A percentile compares a stretch with the other conserved stretches of the same genome.
Evolutionary conservation across 2,113 vertebrate genomes (phyloP).

Genomic region (Recurvirostra avosetta): DNA sequence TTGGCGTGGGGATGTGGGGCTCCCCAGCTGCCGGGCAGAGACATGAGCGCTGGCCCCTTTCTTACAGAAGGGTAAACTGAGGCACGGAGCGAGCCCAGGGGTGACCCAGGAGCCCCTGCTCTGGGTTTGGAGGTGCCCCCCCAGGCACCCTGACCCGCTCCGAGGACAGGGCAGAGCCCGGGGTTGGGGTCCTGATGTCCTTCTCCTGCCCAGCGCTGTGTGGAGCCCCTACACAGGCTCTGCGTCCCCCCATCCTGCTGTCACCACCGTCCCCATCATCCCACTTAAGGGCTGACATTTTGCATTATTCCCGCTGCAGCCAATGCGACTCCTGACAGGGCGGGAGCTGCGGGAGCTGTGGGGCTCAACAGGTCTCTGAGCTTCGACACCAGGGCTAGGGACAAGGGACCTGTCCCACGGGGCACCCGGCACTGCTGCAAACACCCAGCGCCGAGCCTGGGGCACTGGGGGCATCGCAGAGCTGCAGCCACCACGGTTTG

Average conservation of each 20-base stretch:
- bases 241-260: background rate
- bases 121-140: background rate
- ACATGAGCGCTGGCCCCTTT: rapidly evolving
- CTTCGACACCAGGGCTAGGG: rapidly evolving
- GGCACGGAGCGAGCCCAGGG: rapidly evolving
- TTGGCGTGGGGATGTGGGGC: background rate
- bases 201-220: background rate
- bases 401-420: background rate
- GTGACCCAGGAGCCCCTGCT: background rate
- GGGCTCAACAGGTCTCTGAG: background rate
- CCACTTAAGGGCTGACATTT: background rate
- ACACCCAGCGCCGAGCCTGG: background rate
- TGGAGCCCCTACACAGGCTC: background rate
- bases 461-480: rapidly evolving
- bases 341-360: rapidly evolving
- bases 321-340: background rate
- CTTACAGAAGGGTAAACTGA: background rate
- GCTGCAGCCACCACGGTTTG: background rate
- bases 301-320: background rate
- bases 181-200: rapidly evolving
- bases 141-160: rapidly evolving
- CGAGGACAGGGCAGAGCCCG: rapidly evolving
- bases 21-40: background rate
- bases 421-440: background rate
- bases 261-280: background rate